These are phyloP conservation scores for Brachionus manjavacas DNA, from an alignment of 1,140 invertebrate genomes.

Conservation along the genomic window DNA sequence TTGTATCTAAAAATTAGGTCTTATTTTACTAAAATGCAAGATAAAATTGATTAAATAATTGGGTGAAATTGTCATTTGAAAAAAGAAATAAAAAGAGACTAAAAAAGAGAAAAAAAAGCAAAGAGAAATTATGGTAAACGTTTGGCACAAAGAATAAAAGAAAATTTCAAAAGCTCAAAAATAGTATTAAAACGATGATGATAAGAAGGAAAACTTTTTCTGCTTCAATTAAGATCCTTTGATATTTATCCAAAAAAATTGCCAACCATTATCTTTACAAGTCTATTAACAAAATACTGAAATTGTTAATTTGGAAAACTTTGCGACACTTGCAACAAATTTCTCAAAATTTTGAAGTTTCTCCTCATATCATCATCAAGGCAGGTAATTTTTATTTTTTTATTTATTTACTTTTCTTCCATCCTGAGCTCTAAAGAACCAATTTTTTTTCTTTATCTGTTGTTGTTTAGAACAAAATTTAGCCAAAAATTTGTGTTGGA, in stretches of 20 bases:
- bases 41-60: not conserved
- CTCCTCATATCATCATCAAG: not conserved
- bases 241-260: slow-evolving; percentile 21
- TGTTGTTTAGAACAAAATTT: not conserved
- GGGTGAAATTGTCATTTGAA: not conserved
- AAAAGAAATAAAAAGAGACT: too few species aligned
- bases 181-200: not conserved
- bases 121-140: not conserved
- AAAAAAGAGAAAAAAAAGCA: too few species aligned
- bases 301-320: too few species aligned
- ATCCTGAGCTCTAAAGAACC: not conserved
- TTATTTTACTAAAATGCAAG: not conserved
- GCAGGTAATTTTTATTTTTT: slow-evolving; percentile 24
- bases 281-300: not conserved
- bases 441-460: not conserved
- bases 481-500: not conserved
- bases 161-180: not conserved
- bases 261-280: not conserved
- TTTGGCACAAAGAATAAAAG: not conserved
- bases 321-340: not conserved
- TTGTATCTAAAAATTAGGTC: not conserved
- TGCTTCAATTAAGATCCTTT: slow-evolving; percentile 35
- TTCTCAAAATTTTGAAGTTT: not conserved
- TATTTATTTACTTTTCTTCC: slow-evolving; percentile 26
- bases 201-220: slow-evolving; percentile 6